These are phyloP conservation scores for Frieseomelitta varia DNA, from an alignment of 1,140 invertebrate species.

Conservation along the genomic window DNA sequence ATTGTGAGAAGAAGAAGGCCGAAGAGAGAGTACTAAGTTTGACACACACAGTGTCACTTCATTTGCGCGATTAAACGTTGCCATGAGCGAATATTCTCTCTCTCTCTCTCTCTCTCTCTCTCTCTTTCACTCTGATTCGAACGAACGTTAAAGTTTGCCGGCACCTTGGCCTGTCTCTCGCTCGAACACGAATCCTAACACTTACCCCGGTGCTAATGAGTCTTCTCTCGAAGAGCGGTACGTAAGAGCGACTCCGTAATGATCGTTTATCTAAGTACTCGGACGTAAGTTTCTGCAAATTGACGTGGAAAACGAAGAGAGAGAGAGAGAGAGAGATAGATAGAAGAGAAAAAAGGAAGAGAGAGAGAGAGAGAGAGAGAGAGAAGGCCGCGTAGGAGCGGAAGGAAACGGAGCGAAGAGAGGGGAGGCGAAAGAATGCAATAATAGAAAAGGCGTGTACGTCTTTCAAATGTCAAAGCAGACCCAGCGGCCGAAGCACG, in stretches of 20 bases:
- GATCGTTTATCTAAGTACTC: constrained; percentile 41
- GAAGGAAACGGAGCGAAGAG: background rate
- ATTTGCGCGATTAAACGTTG: constrained; percentile 24
- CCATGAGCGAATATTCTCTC: background rate
- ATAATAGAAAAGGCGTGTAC: constrained; percentile 47
- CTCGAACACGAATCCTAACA: constrained; percentile 36
- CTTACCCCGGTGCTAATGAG: constrained; percentile 46
- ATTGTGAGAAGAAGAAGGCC: background rate
- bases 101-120: no score
- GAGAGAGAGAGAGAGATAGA: no score
- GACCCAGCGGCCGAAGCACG: background rate
- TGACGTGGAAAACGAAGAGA: constrained; percentile 21
- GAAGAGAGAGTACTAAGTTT: background rate
- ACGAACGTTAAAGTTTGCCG: constrained; percentile 31
- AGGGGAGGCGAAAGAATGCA: constrained; percentile 33
- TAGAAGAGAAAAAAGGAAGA: no score
- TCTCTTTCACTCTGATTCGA: background rate
- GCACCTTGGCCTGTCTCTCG: constrained; percentile 30
- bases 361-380: no score
- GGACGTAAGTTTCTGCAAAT: constrained; percentile 55
- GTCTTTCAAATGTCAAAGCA: constrained; percentile 44
- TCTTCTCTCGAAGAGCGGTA: constrained; percentile 10
- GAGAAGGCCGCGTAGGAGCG: no score
- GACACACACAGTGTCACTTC: background rate
- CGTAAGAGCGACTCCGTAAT: constrained; percentile 33